Evolutionary conservation across 2,797 vertebrate genomes (phyloP), one percentile per base, ranked within the genome.

Genomic region (Furcifer pardalis): DNA sequence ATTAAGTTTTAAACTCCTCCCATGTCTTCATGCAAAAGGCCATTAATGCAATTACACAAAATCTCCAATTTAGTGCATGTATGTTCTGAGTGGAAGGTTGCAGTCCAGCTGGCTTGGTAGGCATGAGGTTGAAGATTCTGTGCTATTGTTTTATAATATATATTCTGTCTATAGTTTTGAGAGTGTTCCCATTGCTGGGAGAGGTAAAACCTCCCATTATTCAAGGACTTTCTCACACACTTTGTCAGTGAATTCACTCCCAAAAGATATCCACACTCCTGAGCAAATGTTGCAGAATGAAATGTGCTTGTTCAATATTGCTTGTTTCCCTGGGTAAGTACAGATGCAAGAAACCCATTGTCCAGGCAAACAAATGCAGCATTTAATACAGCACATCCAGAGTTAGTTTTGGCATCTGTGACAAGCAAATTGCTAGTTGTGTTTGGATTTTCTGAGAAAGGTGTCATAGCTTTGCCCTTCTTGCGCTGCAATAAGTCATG

Each of bases 381-480:
- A 68, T 77, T 23, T 88, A 80, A 49, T 83, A 71, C 0, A 8
- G 49, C 32, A 19, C 79, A 82, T 77, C 62, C 91, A 90, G 71
- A 86, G 84, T 75, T 85, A 81, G 62, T 87, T 90, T 85, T 68
- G 46, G 49, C 84, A 86, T 79, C 21, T 78, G 76, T 85, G 84
- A 79, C 46, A 1, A 89, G 85, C 62, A 85, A 62, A 87, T 68
- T 65, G 68, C 79, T 90, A 85, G 80, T 78, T 93, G 86, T 52
- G 63, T 17, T 74, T 76, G 81, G 88, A 75, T 37, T 76, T 88
- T 91, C 86, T 86, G 82, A 79, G 77, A 78, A 49, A 90, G 78
- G 3, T 90, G 89, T 86, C 89, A 84, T 88, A 89, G 91, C 90
- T 88, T 73, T 87, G 90, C 75, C 81, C 85, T 68, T 88, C 68